These are phyloP conservation scores for Odontothrips loti DNA, from an alignment of 2,888 invertebrate species.

Conservation along the genomic window DNA sequence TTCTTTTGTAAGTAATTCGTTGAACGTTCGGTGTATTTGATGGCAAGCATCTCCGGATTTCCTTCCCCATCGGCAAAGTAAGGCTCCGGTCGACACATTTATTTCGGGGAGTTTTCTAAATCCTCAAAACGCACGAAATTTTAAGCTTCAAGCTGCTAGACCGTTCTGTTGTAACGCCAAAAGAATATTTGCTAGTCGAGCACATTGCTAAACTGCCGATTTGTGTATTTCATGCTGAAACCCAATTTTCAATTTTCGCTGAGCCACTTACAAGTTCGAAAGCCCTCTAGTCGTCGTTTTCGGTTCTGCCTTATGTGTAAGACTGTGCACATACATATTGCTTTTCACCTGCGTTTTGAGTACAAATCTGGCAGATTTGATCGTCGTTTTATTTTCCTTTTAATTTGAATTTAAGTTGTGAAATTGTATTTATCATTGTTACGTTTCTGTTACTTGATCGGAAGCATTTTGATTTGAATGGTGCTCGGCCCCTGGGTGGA, in stretches of 20 bases:
- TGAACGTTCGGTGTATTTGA: background rate
- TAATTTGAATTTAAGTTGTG: background rate
- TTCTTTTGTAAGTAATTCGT: background rate
- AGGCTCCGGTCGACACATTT: background rate
- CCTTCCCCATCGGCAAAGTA: background rate
- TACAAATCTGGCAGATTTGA: background rate
- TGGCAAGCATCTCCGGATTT: background rate
- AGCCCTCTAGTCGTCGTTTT: conserved; percentile 4
- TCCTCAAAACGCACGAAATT: background rate
- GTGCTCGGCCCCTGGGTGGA: background rate
- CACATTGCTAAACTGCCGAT: background rate
- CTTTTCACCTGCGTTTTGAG: background rate
- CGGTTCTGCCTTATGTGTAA: background rate
- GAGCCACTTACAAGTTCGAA: conserved; percentile 9
- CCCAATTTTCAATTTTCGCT: conserved; percentile 20
- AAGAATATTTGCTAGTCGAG: background rate
- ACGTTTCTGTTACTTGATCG: background rate
- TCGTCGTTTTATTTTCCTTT: background rate
- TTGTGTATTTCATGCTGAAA: conserved; percentile 26
- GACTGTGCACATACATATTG: background rate
- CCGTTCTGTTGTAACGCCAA: background rate
- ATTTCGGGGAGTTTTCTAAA: background rate
- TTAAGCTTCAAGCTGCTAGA: background rate
- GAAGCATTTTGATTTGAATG: background rate
- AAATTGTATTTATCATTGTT: background rate